Base-by-base conservation (phyloP, 2,113 vertebrate genomes). In the Calidris pugnax region DNA sequence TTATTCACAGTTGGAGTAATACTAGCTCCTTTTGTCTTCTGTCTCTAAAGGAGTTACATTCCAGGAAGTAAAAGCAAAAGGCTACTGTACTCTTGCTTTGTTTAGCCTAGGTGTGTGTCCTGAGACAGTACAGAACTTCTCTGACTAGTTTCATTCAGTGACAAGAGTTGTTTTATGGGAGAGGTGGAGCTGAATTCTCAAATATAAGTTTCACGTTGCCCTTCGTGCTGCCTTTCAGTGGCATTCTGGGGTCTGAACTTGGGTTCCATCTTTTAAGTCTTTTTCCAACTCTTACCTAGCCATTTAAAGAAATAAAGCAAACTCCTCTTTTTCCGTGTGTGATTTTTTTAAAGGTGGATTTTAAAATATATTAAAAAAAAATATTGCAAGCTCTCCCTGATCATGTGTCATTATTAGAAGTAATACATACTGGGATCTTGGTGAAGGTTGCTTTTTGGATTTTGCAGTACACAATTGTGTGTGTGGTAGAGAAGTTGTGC, bases 11-110 rank as follows among this genome's bases (percentile, higher is more conserved):
- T 50, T 81, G 47, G 35, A 66, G 7, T 92, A 90, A 72, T 50
- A 63, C 12, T 64, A 53, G 19, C 28, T 78, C 22, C 63, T 75
- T 93, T 84, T 51, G 75, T 91, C 33, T 86, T 73, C 48, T 77
- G 37, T 30, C 76, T 87, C 43, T 72, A 24, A 86, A 87, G 48
- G 83, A 87, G 37, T 90, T 85, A 14, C 39, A 8, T 73, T 78
- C 22, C 64, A 87, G 83, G 94, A 92, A 93, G 66, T 82, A 72
- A 86, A 62, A 77, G 32, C 53, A 90, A 59, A 87, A 93, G 35
- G 81, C 41, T 56, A 26, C 56, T 90, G 35, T 87, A 28, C 75
- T 82, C 37, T 28, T 64, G 64, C 15, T 82, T 94, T 90, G 26
- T 90, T 89, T 85, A 57, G 80, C n/a, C 35, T 72, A 35, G 11